Percentiles rank a stretch among this genome's conserved stretches.
These are phyloP conservation scores for Noctua janthe DNA, from an alignment of 2,888 invertebrate genomes.

Conservation along the genomic window DNA sequence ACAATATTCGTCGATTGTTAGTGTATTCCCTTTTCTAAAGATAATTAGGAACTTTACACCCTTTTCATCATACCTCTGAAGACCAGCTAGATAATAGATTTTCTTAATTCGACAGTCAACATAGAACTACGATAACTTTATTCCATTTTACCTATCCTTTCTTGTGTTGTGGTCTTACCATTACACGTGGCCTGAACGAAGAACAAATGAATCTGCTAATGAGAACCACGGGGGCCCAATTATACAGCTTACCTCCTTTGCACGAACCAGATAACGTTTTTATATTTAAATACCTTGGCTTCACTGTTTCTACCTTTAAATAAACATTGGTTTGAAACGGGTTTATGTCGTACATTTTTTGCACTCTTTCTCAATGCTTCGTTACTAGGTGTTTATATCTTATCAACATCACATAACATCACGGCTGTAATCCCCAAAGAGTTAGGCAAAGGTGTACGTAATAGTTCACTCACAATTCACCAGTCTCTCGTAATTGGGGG, in stretches of 20 bases:
- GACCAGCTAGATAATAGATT: neutral
- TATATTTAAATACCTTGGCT: conserved; percentile 52
- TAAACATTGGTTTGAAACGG: conserved; percentile 1
- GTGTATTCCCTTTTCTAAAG: neutral
- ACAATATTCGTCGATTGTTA: neutral
- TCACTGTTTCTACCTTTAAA: conserved; percentile 24
- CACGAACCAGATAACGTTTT: conserved; percentile 44
- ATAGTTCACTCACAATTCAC: too few species aligned
- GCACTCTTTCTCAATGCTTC: too few species aligned
- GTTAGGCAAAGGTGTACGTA: too few species aligned
- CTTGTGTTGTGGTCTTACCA: conserved; percentile 23
- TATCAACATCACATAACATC: neutral
- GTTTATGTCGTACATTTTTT: neutral
- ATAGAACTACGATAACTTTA: neutral
- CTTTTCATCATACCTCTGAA: neutral
- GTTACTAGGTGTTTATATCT: neutral
- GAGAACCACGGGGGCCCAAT: conserved; percentile 70
- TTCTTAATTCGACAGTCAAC: neutral
- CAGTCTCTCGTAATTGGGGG: too few species aligned
- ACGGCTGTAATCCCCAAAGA: too few species aligned
- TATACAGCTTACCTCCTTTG: conserved; percentile 57
- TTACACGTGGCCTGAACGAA: conserved; percentile 36
- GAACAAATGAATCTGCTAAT: conserved; percentile 74
- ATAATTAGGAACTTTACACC: neutral
- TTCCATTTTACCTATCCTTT: neutral